Evolutionary conservation across 2,113 vertebrate species (phyloP).

Genomic region (Poeciliopsis prolifica): DNA sequence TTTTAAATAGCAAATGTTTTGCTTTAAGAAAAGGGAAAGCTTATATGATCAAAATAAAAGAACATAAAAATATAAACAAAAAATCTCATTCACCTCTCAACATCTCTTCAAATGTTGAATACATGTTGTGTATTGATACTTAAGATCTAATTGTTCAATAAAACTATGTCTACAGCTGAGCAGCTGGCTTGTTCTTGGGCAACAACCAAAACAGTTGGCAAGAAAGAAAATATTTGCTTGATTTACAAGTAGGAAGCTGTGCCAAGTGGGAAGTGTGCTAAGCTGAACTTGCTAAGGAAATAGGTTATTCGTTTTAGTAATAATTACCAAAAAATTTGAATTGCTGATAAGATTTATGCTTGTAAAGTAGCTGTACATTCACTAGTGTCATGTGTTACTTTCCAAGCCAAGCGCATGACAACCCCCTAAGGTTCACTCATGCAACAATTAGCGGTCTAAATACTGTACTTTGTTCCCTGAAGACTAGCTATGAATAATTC

Average conservation of each 20-base stretch:
- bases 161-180: not conserved
- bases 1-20: too few species aligned
- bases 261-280: not conserved
- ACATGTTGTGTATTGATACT: not conserved
- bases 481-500: constrained; percentile 56
- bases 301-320: too few species aligned
- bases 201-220: not conserved
- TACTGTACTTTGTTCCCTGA: constrained; percentile 9
- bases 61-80: too few species aligned
- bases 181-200: too few species aligned
- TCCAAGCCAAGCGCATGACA: constrained; percentile 5
- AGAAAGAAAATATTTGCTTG: not conserved
- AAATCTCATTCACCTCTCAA: not conserved
- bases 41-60: too few species aligned
- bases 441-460: constrained; percentile 47
- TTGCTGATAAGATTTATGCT: too few species aligned
- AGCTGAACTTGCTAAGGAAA: too few species aligned
- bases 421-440: constrained; percentile 27
- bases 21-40: too few species aligned
- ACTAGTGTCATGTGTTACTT: constrained; percentile 7
- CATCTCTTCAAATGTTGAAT: not conserved
- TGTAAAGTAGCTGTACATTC: too few species aligned
- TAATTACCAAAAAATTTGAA: too few species aligned
- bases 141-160: not conserved
- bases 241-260: not conserved